Conservation (phyloP, 2,113 vertebrate genomes). For the Stegastes partitus region DNA sequence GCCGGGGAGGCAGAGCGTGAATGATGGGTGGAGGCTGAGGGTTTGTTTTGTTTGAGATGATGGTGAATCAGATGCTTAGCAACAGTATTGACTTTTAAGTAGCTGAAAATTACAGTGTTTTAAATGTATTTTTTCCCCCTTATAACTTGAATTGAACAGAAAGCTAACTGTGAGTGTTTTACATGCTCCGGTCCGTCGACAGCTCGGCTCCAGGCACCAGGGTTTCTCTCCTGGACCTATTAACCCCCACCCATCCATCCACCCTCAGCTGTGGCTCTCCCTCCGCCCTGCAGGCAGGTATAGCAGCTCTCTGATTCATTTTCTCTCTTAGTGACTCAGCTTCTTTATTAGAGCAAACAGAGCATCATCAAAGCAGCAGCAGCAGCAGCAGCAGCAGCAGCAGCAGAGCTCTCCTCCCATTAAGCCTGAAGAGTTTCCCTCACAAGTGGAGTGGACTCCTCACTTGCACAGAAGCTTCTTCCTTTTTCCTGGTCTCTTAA, state of each 20-base stretch:
- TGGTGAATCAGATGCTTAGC: not conserved
- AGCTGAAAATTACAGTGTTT: not conserved
- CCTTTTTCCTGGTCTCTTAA: not conserved
- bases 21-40: not conserved
- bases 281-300: conserved; percentile 66
- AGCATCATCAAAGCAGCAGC: conserved; percentile 57
- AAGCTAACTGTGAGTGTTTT: not conserved
- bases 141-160: not conserved
- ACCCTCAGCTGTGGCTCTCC: conserved; percentile 32
- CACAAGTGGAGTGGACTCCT: not conserved
- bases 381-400: conserved; percentile 43
- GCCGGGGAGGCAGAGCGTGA: not conserved
- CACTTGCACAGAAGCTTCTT: conserved; percentile 1
- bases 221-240: conserved; percentile 48
- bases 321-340: conserved; percentile 63
- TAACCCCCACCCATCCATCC: conserved; percentile 26
- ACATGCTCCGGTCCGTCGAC: conserved; percentile 28
- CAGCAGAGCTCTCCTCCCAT: conserved; percentile 19
- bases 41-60: conserved; percentile 32
- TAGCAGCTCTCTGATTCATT: conserved; percentile 54
- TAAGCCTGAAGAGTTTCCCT: conserved; percentile 15
- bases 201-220: conserved; percentile 55
- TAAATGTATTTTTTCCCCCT: not conserved
- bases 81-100: too few relatives aligned
- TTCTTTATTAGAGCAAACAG: conserved; percentile 59